Conservation (phyloP, 1,140 invertebrate species). For the Oreohelix idahoensis region DNA sequence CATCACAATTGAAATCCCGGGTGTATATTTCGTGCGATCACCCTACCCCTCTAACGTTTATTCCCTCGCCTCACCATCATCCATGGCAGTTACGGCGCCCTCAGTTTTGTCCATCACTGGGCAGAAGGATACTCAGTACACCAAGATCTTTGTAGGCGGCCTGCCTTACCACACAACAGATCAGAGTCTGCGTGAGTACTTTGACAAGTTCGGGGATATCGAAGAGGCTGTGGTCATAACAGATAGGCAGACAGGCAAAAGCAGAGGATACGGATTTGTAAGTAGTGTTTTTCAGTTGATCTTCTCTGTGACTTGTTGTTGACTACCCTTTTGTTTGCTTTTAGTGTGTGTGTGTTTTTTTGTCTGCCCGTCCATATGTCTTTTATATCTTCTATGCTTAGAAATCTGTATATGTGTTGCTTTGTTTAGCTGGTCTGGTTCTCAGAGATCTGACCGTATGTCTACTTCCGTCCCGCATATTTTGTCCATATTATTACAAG, state of each 20-base stretch:
- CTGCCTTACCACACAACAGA: constrained; percentile 98
- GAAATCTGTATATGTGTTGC: no score
- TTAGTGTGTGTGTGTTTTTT: background rate
- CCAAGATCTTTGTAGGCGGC: constrained; percentile 97
- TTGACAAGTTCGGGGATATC: constrained; percentile 96
- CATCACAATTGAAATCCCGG: background rate
- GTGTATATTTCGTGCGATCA: background rate
- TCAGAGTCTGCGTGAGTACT: constrained; percentile 94
- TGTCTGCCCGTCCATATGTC: no score
- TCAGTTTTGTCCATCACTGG: constrained; percentile 49
- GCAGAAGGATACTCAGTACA: constrained; percentile 96
- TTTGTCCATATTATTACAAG: no score
- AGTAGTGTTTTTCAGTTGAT: constrained; percentile 75
- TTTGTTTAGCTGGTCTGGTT: no score
- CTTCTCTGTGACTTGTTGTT: constrained; percentile 28
- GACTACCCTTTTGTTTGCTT: background rate
- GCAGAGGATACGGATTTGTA: constrained; percentile 98
- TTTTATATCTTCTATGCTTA: no score
- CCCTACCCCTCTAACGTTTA: background rate
- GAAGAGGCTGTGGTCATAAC: constrained; percentile 99
- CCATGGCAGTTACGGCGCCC: constrained; percentile 41
- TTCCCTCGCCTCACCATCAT: background rate
- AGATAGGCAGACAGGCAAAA: constrained; percentile 96
- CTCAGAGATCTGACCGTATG: no score
- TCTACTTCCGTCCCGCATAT: no score